Conservation (phyloP, 2,888 invertebrate genomes). For the Limnephilus lunatus region DNA sequence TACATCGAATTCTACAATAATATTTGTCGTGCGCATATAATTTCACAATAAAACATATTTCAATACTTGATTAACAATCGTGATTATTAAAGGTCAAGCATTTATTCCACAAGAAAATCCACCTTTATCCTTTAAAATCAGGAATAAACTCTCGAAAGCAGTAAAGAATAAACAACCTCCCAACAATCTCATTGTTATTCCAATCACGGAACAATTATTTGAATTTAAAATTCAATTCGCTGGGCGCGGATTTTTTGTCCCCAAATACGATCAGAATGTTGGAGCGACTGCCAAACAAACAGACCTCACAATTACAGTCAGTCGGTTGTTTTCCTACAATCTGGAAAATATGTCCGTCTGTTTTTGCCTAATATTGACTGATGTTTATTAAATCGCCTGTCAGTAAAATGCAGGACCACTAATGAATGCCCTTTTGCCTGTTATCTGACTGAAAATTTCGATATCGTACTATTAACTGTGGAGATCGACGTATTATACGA, state of each 20-base stretch:
- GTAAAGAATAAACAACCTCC: not conserved
- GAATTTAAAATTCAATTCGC: conserved; percentile 26
- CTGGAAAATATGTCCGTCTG: conserved; percentile 8
- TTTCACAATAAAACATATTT: not conserved
- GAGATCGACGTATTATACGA: not conserved
- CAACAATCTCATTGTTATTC: not conserved
- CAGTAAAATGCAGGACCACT: conserved; percentile 27
- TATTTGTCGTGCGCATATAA: not conserved
- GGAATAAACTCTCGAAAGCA: not conserved
- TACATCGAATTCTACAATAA: not conserved
- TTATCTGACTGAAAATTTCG: not conserved
- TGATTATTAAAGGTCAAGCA: not conserved
- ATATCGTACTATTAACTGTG: not conserved
- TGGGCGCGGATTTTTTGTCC: not conserved
- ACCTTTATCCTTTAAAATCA: not conserved
- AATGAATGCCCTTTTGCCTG: not conserved
- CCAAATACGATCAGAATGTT: conserved; percentile 4
- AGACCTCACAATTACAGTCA: conserved; percentile 7
- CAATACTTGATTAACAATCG: not conserved
- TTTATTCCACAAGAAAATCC: not conserved
- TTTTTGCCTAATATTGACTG: conserved; percentile 6
- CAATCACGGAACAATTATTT: conserved; percentile 8
- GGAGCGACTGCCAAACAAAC: conserved; percentile 1
- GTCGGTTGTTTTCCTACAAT: conserved; percentile 12
- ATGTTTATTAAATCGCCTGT: conserved; percentile 36